phyloP scores from a whole-genome alignment of 2,113 vertebrate species.

The Protomyctophum bolini region DNA sequence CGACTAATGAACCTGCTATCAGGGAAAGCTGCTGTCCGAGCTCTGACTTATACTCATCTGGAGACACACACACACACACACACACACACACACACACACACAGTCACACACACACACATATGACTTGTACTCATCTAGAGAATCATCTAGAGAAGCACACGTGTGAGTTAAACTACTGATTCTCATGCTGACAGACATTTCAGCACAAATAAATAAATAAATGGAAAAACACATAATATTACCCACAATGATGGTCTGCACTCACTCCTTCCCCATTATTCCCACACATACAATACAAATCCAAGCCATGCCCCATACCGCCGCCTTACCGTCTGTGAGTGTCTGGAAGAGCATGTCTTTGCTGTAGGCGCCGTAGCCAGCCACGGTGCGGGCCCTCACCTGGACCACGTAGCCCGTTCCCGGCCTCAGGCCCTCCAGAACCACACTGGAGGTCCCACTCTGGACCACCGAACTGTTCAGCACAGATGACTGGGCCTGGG shows the following conservation, averaged over 20 bases:
- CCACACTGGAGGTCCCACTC: conserved; percentile 88
- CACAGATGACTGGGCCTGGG: conserved; percentile 85
- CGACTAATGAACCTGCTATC: conserved; percentile 90
- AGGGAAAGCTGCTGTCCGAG: conserved; percentile 92
- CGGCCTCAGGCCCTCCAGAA: conserved; percentile 89
- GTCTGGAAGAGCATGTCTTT: conserved; percentile 99
- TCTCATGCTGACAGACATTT: too few relatives aligned
- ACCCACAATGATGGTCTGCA: background rate
- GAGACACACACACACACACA: conserved; percentile 28
- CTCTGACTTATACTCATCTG: conserved; percentile 95
- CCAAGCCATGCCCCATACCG: conserved; percentile 29
- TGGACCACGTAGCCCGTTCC: conserved; percentile 95
- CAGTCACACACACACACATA: background rate
- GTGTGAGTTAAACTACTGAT: too few relatives aligned
- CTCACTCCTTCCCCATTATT: too few relatives aligned
- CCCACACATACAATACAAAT: conserved; percentile 13
- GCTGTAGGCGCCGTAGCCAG: conserved; percentile 94
- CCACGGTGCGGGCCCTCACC: conserved; percentile 94
- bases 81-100: conserved; percentile 16
- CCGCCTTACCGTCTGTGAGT: conserved; percentile 86
- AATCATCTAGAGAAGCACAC: too few relatives aligned
- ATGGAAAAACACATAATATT: conserved; percentile 5
- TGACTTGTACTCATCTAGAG: too few relatives aligned
- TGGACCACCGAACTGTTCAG: conserved; percentile 93
- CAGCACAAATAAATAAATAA: background rate